Base-by-base conservation (phyloP, 30 jellyfish, hydroid and myxozoan species). In the Aurelia sp. region DNA sequence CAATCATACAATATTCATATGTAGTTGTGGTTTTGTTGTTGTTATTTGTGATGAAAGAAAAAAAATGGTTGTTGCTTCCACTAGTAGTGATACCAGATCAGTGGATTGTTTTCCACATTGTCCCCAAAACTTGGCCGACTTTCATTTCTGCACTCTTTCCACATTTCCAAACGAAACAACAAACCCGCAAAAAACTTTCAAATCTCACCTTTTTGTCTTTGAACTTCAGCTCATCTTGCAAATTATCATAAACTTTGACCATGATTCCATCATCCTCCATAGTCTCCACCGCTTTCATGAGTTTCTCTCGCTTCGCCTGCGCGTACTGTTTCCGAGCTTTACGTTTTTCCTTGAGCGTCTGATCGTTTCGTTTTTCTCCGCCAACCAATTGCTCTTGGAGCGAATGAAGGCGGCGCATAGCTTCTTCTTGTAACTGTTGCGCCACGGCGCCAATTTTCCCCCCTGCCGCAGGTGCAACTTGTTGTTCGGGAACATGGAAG, bases 211-310 rank as follows among this genome's bases (percentile, higher is more conserved):
- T 76, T 52, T 90, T 80, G 48, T 78, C 78, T 78, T 95, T 95
- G 35, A 71, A 85, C 66, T 85, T 84, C 23, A 95, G 89, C 68
- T 95, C 99, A 27, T 95, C 99, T 81, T 95, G 99, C 60, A 95
- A 64, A 53, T 89, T 95, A 78, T 95, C 99, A 72, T 95, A 95
- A 48, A 95, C 99, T 52, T 95, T 95, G 40, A 89, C 96, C 97
- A 95, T 95, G 51, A 95, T 85, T 16, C 99, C 99, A 50, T 90
- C 99, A 57, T 96, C 99, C 65, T 95, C 99, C 99, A 96, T 85
- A 35, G 86, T 83, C 71, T 95, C 92, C 30, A 90, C 90, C 9
- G 97, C 99, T 58, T 86, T 69, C 96, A 89, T 95, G 67, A 86
- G 74, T 74, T 87, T 89, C 81, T 95, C 96, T 62, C 97, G 89